Percentiles rank a stretch among this genome's conserved stretches.
Evolutionary conservation across 2,113 vertebrate species (phyloP).

Genomic region (Pao palembangensis): DNA sequence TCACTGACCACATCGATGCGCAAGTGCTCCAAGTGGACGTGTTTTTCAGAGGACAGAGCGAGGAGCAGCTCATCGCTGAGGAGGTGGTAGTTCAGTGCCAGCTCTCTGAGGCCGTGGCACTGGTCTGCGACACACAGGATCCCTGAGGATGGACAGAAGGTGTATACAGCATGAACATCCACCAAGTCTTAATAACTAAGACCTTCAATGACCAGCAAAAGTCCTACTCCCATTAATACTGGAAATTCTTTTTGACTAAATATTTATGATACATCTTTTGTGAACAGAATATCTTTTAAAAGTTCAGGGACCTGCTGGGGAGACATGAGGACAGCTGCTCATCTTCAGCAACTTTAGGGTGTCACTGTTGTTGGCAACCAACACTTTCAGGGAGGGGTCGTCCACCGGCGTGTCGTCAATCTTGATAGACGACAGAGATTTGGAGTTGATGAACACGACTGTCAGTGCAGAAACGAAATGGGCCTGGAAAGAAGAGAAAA

Average conservation of each 20-base stretch:
- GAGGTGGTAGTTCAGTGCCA: constrained; percentile 91
- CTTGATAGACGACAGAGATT: constrained; percentile 92
- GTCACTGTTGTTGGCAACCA: constrained; percentile 94
- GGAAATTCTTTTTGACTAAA: no score
- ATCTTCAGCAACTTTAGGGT: constrained; percentile 91
- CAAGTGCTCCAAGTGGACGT: constrained; percentile 88
- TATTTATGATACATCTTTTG: no score
- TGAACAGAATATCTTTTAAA: neutral
- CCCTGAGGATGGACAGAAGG: constrained; percentile 32
- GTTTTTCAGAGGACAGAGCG: constrained; percentile 90
- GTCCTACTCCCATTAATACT: no score
- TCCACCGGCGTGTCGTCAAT: constrained; percentile 93
- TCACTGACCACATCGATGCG: constrained; percentile 93
- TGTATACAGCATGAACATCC: neutral
- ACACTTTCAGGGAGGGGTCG: constrained; percentile 90
- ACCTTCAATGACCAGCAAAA: neutral
- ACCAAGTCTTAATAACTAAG: neutral
- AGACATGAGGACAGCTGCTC: constrained; percentile 86
- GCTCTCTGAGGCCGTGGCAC: constrained; percentile 88
- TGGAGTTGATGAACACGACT: constrained; percentile 95
- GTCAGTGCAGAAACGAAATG: constrained; percentile 88
- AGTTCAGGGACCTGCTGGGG: constrained; percentile 62
- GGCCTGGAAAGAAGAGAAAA: constrained; percentile 43
- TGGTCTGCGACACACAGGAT: constrained; percentile 83
- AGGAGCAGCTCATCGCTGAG: constrained; percentile 89